Conservation (phyloP, 1,140 invertebrate species). For the Coptotermes formosanus region DNA sequence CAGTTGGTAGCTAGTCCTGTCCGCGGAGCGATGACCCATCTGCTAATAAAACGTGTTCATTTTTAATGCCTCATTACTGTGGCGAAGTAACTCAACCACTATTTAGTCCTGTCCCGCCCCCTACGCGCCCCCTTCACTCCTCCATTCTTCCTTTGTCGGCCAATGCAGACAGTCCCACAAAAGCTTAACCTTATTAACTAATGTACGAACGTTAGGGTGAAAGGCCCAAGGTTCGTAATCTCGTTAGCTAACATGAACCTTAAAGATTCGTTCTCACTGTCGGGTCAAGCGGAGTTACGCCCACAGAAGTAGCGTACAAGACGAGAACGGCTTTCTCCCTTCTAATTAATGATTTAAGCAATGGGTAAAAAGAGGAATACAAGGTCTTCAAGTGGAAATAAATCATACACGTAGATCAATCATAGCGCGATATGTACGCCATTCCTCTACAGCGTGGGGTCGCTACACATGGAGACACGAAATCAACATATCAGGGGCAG, state of each 20-base stretch:
- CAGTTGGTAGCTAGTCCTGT: neutral
- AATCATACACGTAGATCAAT: neutral
- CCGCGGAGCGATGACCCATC: neutral
- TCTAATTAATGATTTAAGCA: conserved; percentile 20
- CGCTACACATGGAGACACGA: too few species aligned
- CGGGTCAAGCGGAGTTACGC: neutral
- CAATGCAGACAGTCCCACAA: neutral
- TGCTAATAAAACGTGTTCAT: neutral
- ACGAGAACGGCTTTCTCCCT: neutral
- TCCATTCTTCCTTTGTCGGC: neutral
- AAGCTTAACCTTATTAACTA: conserved; percentile 13
- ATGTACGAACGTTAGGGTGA: neutral
- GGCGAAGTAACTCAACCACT: neutral
- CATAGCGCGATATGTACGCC: neutral
- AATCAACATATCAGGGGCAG: too few species aligned
- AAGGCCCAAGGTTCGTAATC: conserved; percentile 2
- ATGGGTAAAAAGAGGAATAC: neutral
- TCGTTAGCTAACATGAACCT: neutral
- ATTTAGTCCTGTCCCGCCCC: neutral
- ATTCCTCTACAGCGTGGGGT: too few species aligned
- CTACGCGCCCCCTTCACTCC: neutral
- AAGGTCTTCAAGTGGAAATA: neutral
- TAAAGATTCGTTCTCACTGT: neutral
- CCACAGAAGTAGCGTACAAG: neutral
- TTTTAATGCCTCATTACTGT: neutral